Base-by-base conservation (phyloP, 2,888 invertebrate species). In the Rhingia rostrata region DNA sequence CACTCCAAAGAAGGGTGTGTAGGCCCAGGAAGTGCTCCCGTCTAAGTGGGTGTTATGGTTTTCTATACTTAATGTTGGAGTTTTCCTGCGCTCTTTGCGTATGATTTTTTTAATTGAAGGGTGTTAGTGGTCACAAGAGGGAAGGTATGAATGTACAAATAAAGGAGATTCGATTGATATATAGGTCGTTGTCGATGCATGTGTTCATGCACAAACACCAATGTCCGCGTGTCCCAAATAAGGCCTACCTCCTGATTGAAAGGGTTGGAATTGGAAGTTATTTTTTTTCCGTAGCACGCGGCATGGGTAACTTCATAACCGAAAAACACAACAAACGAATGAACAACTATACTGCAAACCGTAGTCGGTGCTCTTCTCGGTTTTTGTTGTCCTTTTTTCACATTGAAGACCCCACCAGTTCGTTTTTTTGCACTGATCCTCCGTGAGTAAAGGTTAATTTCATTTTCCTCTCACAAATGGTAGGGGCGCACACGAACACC, bases 401-500 rank as follows among this genome's bases (percentile, higher is more conserved):
- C 73, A 37, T 56, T 12, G 58, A 32, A 14, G 45, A 74, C 58
- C 45, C 39, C 43, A 47, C 6, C 54, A 66, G 60, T 32, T 73
- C 53, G 22, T 22, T 22, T 60, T 66, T 37, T 6, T 49, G 49
- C 63, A 45, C 69, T 43, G 83, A 74, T 79, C 83, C 47, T 73
- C 78, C 64, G 64, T 47, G 79, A 82, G 66, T 67, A 67, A 79
- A 74, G 79, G 74, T 74, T 84, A 79, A 84, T 84, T 84, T 84
- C 69, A 79, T 84, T 84, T 84, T 79, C 58, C 83, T 84, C 69
- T 79, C 73, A 58, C 77, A 73, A 79, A 45, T 39, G 56, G 39
- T 54, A 30, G 60, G 45, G 37, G 4, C 14, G 14, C 14, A 4
- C n/a, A 56, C 49, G 30, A 63, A 37, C 37, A 37, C 47, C 58